Evolutionary conservation across 2,888 invertebrate genomes (phyloP), one percentile per base, ranked within the genome.

Genomic region (Thelaira solivaga): DNA sequence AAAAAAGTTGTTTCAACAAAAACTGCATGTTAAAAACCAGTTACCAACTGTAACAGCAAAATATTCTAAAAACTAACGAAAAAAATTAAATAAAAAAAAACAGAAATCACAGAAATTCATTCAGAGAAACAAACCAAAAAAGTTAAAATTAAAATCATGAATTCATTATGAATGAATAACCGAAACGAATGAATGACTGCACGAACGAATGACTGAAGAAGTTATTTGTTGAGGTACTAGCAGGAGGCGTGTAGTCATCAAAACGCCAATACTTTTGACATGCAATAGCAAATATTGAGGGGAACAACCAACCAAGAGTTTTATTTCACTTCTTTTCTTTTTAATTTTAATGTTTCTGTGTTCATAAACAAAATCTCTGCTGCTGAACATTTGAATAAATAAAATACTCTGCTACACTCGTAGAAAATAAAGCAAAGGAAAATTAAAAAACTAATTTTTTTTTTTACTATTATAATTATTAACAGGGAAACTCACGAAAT

Each of bases 71-170:
- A 61, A 51, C 41, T 24, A 16, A 39, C n/a, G n/a, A 24, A 10
- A 13, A 39, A 24, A 57, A 72, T 39, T 10, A 24, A 47, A 18
- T 11, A 11, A 53, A 61, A 73, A 61, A 31, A 62, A 65, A 65
- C 53, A 51, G 51, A 57, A 69, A 69, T 69, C 69, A 59, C 69
- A 64, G 45, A 76, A 72, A 53, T 72, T 76, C 67, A 62, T 67
- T 61, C 31, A 53, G 16, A 61, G 61, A 61, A 67, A 49, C 62
- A 71, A 65, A 49, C 29, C 45, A 62, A 69, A 71, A n/a, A 74
- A 78, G 65, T 69, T 74, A 53, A 61, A 78, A 78, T 61, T 71
- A 55, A 78, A 78, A 77, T 77, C 77, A 77, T 73, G 67, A 77
- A 77, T 77, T 77, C 61, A 77, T 77, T 77, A 77, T 62, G 62